Base-by-base conservation (phyloP, 2,113 vertebrate species). In the Sialia sialis region DNA sequence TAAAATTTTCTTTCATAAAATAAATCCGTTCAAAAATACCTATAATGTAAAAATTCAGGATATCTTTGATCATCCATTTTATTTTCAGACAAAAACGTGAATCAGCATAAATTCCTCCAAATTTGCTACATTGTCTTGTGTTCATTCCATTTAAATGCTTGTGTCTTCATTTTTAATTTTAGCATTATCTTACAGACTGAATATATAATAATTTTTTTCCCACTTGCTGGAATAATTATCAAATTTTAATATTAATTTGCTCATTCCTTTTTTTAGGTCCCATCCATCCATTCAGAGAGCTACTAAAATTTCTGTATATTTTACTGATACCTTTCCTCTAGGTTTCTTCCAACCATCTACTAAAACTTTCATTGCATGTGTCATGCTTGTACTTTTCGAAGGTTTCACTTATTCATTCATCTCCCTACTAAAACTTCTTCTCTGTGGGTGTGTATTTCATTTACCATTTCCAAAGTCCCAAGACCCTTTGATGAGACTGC, bases 221-320 rank as follows among this genome's bases (percentile, higher is more conserved):
- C 38, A 63, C 18, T 58, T 69, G 32, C 34, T 90, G 43, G 22
- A 83, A 58, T 84, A 82, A 82, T 44, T n/a, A 52, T 30, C 23
- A 25, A 78, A 78, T 54, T 76, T 85, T 77, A 60, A 79, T 81
- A 70, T 56, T 34, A 88, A 38, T 89, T 95, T 96, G 77, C 90
- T 97, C 84, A 95, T 96, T 94, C 95, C 89, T 95, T 94, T 93
- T 88, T 94, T 93, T 94, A 97, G 95, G 92, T 95, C 62, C 22
- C 26, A 87, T 70, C 49, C 76, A 92, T 75, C 10, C 54, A 82
- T 67, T 51, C 54, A 88, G 52, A 48, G 62, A 55, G 26, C 88
- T 81, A 90, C 44, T 96, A 79, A 95, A 80, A 66, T 63, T 60
- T 72, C 39, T 85, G 63, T 63, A 25, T 89, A 82, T 85, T 92